A percentile compares a stretch with the other conserved stretches of the same genome.
These are phyloP conservation scores for Protophormia terraenovae DNA, from an alignment of 2,888 invertebrate genomes.

Conservation along the genomic window DNA sequence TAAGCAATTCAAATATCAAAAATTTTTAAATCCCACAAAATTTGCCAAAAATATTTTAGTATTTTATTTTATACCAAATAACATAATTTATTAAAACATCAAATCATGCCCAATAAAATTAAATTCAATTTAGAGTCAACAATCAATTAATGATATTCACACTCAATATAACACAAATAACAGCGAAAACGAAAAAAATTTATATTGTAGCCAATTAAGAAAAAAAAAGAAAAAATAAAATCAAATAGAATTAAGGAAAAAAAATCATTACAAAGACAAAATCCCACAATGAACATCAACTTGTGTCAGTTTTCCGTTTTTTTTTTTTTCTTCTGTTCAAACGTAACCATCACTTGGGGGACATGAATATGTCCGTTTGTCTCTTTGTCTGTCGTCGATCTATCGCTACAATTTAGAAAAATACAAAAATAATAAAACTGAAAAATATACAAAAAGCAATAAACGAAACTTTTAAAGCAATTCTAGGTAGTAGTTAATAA, in stretches of 20 bases:
- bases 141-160: slow-evolving; percentile 64
- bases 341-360: slow-evolving; percentile 62
- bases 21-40: too few species aligned
- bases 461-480: slow-evolving; percentile 41
- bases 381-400: slow-evolving; percentile 33
- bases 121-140: slow-evolving; percentile 45
- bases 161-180: slow-evolving; percentile 4
- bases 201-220: slow-evolving; percentile 57
- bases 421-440: neutral
- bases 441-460: neutral
- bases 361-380: slow-evolving; percentile 62
- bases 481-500: slow-evolving; percentile 66
- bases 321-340: too few species aligned
- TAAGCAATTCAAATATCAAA: too few species aligned
- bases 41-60: too few species aligned
- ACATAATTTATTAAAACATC: slow-evolving; percentile 28
- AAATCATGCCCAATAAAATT: slow-evolving; percentile 19
- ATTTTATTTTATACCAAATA: too few species aligned
- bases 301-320: slow-evolving; percentile 52
- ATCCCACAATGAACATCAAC: slow-evolving; percentile 65
- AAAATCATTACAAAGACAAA: slow-evolving; percentile 29
- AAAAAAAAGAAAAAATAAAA: slow-evolving; percentile 27
- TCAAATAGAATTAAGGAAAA: slow-evolving; percentile 17
- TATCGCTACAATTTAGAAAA: slow-evolving; percentile 42
- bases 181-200: neutral